A percentile compares a stretch with the other conserved stretches of the same genome.
Evolutionary conservation across 2,888 invertebrate species (phyloP).

Genomic region (Phania funesta): DNA sequence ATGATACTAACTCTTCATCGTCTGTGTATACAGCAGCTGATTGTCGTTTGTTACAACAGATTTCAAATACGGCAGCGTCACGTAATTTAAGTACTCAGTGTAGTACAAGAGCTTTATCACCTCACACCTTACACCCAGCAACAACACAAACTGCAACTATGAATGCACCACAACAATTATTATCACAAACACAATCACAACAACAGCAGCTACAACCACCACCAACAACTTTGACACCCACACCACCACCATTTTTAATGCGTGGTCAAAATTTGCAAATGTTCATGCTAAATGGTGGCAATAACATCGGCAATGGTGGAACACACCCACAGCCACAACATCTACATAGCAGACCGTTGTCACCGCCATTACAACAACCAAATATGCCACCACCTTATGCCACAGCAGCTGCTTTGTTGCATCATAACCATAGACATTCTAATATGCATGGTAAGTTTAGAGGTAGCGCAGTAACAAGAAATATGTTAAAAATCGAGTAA

Average conservation of each 20-base stretch:
- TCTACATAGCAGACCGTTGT: slow-evolving; percentile 69
- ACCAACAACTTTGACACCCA: slow-evolving; percentile 70
- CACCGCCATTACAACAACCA: slow-evolving; percentile 61
- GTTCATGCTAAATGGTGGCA: slow-evolving; percentile 45
- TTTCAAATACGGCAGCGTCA: slow-evolving; percentile 77
- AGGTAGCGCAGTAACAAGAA: neutral
- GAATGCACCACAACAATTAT: slow-evolving; percentile 58
- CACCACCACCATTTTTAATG: slow-evolving; percentile 70
- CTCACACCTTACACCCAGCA: slow-evolving; percentile 72
- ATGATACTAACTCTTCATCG: slow-evolving; percentile 68
- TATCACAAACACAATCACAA: slow-evolving; percentile 65
- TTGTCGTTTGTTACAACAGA: slow-evolving; percentile 76
- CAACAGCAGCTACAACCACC: slow-evolving; percentile 59
- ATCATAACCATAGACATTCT: slow-evolving; percentile 70
- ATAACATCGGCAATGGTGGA: slow-evolving; percentile 7
- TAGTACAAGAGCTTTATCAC: slow-evolving; percentile 72
- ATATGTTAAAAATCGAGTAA: neutral
- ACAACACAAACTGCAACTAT: slow-evolving; percentile 66
- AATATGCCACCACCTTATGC: slow-evolving; percentile 66
- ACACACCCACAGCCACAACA: slow-evolving; percentile 69
- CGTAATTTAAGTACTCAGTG: slow-evolving; percentile 74
- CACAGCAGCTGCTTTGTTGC: slow-evolving; percentile 64
- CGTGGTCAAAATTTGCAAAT: slow-evolving; percentile 70
- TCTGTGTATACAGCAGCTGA: slow-evolving; percentile 76
- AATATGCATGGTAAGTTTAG: slow-evolving; percentile 76